A percentile compares a stretch with the other conserved stretches of the same genome.
Evolutionary conservation across 2,888 invertebrate genomes (phyloP).

Genomic region (Epistrophella euchroma): DNA sequence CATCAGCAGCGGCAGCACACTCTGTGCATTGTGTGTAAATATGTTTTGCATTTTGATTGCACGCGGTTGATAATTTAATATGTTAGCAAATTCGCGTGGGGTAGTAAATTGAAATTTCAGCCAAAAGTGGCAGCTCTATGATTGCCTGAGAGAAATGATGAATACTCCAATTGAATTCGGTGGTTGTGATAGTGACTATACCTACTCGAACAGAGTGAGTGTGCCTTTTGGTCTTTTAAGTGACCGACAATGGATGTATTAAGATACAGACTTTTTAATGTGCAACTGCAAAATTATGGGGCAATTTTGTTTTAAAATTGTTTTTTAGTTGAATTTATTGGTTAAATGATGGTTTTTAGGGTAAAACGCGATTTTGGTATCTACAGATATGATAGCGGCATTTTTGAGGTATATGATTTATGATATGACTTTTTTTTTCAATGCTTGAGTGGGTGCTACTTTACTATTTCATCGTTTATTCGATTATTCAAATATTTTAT

Average conservation of each 20-base stretch:
- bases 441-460: neutral
- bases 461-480: neutral
- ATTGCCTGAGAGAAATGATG: constrained; percentile 40
- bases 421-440: neutral
- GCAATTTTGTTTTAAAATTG: constrained; percentile 29
- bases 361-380: neutral
- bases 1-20: neutral
- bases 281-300: constrained; percentile 18
- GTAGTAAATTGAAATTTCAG: constrained; percentile 54
- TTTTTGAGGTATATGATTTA: constrained; percentile 38
- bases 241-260: constrained; percentile 34
- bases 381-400: constrained; percentile 8
- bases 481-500: no score
- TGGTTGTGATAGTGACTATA: constrained; percentile 6
- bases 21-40: constrained; percentile 30
- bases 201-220: neutral
- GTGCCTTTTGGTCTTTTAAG: constrained; percentile 39
- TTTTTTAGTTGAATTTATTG: constrained; percentile 51
- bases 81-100: constrained; percentile 51
- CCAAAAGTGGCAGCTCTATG: constrained; percentile 15
- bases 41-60: constrained; percentile 67
- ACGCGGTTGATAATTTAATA: constrained; percentile 60
- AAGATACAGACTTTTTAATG: neutral
- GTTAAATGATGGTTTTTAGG: constrained; percentile 35
- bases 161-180: constrained; percentile 22